Conservation (phyloP, 2,113 vertebrate genomes). For the Malurus melanocephalus region DNA sequence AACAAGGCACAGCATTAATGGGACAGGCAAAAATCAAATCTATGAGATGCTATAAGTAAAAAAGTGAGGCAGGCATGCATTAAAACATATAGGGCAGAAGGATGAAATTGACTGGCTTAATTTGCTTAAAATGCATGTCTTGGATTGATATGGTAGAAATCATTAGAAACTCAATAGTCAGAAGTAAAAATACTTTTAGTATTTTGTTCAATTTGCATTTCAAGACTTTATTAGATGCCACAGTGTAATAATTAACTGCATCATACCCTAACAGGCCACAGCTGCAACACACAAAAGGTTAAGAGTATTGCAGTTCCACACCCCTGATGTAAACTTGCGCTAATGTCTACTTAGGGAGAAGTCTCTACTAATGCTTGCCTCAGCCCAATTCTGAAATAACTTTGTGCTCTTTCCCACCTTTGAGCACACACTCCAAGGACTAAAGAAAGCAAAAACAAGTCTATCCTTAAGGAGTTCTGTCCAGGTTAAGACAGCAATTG, state of each 20-base stretch:
- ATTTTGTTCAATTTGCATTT: neutral
- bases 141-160: neutral
- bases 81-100: neutral
- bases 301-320: neutral
- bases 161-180: neutral
- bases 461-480: neutral
- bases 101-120: neutral
- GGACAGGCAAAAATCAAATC: neutral
- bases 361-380: neutral
- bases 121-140: neutral
- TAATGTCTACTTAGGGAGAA: neutral
- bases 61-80: neutral
- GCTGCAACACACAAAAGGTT: neutral
- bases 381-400: neutral
- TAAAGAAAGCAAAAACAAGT: neutral
- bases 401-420: neutral
- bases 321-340: neutral
- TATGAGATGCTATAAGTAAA: neutral
- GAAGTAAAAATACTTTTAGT: neutral
- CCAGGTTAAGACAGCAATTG: neutral
- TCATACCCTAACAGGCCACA: neutral
- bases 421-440: neutral
- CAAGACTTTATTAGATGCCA: neutral
- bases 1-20: neutral
- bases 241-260: neutral